Conservation (phyloP, 64 coral and sea anemone genomes). For the Cladopsammia gracilis region DNA sequence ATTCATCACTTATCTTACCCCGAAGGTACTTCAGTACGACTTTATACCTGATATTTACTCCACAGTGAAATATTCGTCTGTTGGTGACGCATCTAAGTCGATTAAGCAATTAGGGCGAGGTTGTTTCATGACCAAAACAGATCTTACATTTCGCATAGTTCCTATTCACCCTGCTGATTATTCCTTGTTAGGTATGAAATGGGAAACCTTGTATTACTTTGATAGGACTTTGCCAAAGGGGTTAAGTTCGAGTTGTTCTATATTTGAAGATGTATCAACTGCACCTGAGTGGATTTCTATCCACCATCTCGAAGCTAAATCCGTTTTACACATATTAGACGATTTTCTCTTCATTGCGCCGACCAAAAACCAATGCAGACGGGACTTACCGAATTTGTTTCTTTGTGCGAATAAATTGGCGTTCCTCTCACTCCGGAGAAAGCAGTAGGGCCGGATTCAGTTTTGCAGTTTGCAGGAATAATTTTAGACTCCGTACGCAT, state of each 20-base stretch:
- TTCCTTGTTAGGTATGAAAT: slow-evolving; percentile 7
- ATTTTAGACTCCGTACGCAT: no score
- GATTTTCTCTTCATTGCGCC: no score
- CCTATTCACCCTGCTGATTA: slow-evolving; percentile 25
- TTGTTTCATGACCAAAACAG: slow-evolving; percentile 25
- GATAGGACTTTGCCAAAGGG: background rate
- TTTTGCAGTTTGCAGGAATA: background rate
- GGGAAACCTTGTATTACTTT: background rate
- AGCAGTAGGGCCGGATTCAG: background rate
- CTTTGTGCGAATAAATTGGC: background rate
- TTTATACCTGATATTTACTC: slow-evolving; percentile 6
- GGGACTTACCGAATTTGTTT: background rate
- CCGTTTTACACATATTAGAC: background rate
- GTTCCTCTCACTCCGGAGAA: background rate
- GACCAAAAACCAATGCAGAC: background rate
- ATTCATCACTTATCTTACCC: slow-evolving; percentile 37
- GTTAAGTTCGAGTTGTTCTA: background rate
- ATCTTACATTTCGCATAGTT: slow-evolving; percentile 3
- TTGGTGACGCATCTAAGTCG: background rate
- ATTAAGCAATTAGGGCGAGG: background rate
- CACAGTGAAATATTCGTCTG: slow-evolving; percentile 4
- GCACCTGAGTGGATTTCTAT: background rate
- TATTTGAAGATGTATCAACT: background rate
- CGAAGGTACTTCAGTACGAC: no score
- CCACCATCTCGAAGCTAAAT: background rate